Conservation (phyloP, 2,113 vertebrate species). For the Gadus macrocephalus region DNA sequence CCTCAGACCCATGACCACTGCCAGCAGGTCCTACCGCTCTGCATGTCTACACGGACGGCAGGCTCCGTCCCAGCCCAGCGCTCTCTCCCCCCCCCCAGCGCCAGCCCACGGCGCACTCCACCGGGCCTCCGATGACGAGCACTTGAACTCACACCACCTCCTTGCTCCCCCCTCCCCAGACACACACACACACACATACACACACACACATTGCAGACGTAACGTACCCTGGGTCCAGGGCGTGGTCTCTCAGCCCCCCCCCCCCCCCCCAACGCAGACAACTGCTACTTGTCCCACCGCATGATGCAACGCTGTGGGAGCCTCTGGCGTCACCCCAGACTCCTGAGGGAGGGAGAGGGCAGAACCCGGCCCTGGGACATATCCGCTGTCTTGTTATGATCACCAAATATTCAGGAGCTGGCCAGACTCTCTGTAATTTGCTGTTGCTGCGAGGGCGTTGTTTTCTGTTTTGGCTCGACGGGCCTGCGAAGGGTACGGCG, state of each 20-base stretch:
- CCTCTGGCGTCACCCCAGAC: constrained; percentile 63
- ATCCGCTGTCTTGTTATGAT: constrained; percentile 68
- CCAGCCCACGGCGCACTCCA: no score
- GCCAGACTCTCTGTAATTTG: constrained; percentile 57
- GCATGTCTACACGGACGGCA: not conserved
- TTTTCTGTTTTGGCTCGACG: constrained; percentile 57
- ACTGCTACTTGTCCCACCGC: constrained; percentile 59
- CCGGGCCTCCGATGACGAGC: no score
- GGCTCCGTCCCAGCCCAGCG: constrained; percentile 7
- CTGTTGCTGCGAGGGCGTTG: constrained; percentile 55
- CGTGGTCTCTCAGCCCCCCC: constrained; percentile 7
- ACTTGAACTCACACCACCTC: no score
- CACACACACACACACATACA: no score
- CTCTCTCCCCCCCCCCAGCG: constrained; percentile 12
- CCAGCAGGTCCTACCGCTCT: not conserved
- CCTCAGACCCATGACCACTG: no score
- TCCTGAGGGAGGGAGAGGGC: constrained; percentile 33
- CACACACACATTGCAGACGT: no score
- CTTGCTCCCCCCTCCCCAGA: no score
- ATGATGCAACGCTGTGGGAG: constrained; percentile 49
- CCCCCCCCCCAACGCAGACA: constrained; percentile 29
- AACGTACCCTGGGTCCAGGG: no score
- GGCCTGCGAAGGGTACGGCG: constrained; percentile 46
- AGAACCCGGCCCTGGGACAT: constrained; percentile 41
- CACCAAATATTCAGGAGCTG: constrained; percentile 62